Base-by-base conservation (phyloP, 2,888 invertebrate species). In the Eristalis intricaria region DNA sequence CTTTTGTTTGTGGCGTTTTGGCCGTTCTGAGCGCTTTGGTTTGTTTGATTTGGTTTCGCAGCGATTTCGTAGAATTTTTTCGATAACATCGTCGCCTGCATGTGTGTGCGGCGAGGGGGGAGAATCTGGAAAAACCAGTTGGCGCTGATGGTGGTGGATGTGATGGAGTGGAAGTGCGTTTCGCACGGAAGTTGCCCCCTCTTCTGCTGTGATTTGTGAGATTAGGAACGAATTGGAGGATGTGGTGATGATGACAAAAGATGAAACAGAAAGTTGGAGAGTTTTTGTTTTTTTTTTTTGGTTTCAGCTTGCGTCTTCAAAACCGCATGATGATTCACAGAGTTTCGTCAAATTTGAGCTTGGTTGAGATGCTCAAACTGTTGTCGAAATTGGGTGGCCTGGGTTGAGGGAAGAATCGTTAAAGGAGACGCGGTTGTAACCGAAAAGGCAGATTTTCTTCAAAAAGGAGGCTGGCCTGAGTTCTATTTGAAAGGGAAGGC, bases 91-190 rank as follows among this genome's bases (percentile, higher is more conserved):
- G 66, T 22, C 58, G 22, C 11, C 22, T 58, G 58, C 19, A 10
- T 43, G 50, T 19, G 38, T 13, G 38, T 13, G 65, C 22, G 35
- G 5, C 1, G 32, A 4, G 38, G 23, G 26, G 40, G 22, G 22
- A 26, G 77, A 63, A 65, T 29, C 71, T 65, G n/a, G 70, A 58
- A 78, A 78, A 78, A 78, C 70, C 78, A 64, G 78, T 78, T 78
- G 40, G 26, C 23, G 60, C 56, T 8, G 15, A 26, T 60, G 60
- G 15, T 60, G 60, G 15, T 15, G 26, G 56, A 56, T 15, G 56
- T 56, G 56, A 32, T 63, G 29, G 63, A 8, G 38, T 35, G 64
- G 38, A 26, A 23, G 63, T 13, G 50, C 38, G 35, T 40, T 58
- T 65, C 40, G 70, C 63, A 70, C 63, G 69, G 69, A 70, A 77